Evolutionary conservation across 1,140 invertebrate genomes (phyloP).

Genomic region (Mylabris phalerata): DNA sequence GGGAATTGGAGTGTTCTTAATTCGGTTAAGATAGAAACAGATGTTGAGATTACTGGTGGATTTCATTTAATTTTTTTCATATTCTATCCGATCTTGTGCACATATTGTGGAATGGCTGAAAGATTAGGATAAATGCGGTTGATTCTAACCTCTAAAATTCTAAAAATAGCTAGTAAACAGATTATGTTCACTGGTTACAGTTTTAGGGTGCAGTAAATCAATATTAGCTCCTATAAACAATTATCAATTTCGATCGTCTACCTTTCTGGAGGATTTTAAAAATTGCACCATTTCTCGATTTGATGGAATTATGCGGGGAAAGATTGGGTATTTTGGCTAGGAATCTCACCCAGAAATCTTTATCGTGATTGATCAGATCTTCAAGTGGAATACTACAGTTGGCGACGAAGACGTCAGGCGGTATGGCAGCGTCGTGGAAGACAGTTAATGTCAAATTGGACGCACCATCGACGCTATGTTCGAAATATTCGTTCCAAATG

Average conservation of each 20-base stretch:
- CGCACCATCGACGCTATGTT: slow-evolving; percentile 86
- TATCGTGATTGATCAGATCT: slow-evolving; percentile 72
- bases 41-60: too few species aligned
- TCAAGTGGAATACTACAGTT: slow-evolving; percentile 95
- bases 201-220: slow-evolving; percentile 17
- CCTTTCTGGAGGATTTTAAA: slow-evolving; percentile 36
- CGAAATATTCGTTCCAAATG: slow-evolving; percentile 90
- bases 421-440: slow-evolving; percentile 97
- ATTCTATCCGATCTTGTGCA: too few species aligned
- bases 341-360: slow-evolving; percentile 84
- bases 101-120: too few species aligned
- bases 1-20: too few species aligned
- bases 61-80: too few species aligned
- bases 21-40: too few species aligned
- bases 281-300: not conserved
- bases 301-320: not conserved
- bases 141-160: slow-evolving; percentile 9
- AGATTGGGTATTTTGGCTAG: not conserved
- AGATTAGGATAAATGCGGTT: too few species aligned
- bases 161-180: slow-evolving; percentile 9
- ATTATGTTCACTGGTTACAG: slow-evolving; percentile 3
- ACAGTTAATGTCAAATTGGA: slow-evolving; percentile 90
- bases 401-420: slow-evolving; percentile 97
- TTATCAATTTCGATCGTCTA: too few species aligned
- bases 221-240: slow-evolving; percentile 4